Percentiles rank a stretch among this genome's conserved stretches.
Evolutionary conservation across 2,113 vertebrate species (phyloP).

Genomic region (Platysteira castanea): DNA sequence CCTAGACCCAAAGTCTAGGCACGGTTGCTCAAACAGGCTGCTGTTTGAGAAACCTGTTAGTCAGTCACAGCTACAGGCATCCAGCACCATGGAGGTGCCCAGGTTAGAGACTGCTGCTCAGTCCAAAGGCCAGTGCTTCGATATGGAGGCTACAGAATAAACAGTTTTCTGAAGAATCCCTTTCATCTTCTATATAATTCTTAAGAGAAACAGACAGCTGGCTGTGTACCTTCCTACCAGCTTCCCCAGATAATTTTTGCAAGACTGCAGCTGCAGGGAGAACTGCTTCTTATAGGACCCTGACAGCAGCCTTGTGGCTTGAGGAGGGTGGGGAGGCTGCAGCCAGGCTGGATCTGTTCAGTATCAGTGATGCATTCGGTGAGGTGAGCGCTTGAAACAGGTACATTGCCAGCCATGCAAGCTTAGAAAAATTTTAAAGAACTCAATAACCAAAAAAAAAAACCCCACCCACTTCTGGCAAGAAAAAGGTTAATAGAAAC

Average conservation of each 20-base stretch:
- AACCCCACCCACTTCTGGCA: conserved; percentile 78
- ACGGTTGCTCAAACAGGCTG: not conserved
- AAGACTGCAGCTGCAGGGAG: not conserved
- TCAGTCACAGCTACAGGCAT: not conserved
- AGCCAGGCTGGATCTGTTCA: not conserved
- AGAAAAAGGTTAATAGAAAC: conserved; percentile 87
- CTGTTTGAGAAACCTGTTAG: no score
- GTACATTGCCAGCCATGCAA: not conserved
- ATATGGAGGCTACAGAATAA: not conserved
- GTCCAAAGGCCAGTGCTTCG: not conserved
- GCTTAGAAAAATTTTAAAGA: conserved; percentile 68
- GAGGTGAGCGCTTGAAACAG: not conserved
- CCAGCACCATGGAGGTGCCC: not conserved
- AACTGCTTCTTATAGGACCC: not conserved
- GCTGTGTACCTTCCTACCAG: not conserved
- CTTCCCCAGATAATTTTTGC: not conserved
- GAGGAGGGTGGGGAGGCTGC: not conserved
- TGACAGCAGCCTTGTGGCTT: not conserved
- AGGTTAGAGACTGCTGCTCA: not conserved
- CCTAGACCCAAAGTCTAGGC: not conserved
- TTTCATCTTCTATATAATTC: not conserved
- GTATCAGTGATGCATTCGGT: fast-evolving
- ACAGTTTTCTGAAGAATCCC: not conserved
- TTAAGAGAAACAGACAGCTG: not conserved
- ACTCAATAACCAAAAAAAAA: not conserved